Base-by-base conservation (phyloP, 1,140 invertebrate species). In the Anastatus disparis region DNA sequence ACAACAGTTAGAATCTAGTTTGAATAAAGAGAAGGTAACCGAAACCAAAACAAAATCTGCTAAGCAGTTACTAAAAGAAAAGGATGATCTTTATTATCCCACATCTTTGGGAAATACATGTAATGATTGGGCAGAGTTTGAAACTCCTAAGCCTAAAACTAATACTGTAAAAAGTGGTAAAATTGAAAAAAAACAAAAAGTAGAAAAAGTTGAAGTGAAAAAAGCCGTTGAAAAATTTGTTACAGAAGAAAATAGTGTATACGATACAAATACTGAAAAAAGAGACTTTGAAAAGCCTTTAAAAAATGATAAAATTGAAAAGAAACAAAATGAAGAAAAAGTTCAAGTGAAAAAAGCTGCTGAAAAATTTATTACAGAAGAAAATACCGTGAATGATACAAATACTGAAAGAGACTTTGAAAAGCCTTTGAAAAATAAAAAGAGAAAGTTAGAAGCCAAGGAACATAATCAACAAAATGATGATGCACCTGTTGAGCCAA, bases 1-100 rank as follows among this genome's bases (percentile, higher is more conserved):
- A 79, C 85, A 90, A 70, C 84, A 90, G 65, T 62, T 89, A 7
- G 80, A 87, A 65, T 9, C 10, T 3, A 3, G 24, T 46, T 20
- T 26, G n/a, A 76, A 87, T 7, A 72, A 44, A 66, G 85, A 85
- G 74, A 82, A 88, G 63, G 77, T 82, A 61, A 75, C 76, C 42
- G 75, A 84, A 40, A 29, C 24, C 20, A 79, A 77, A 56, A 61
- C 72, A n/a, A 84, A 83, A 75, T 72, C 77, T 17, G 83, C 79
- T 0, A 81, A 77, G 56, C 72, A 83, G 44, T 73, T 85, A 24
- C 74, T 84, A 4, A 63, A 64, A 12, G 77, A 80, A 52, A 78
- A 78, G 8, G 74, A 81, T 15, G 67, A 77, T 62, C 52, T 48
- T 58, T 80, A 74, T 55, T 77, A 55, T 50, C 17, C 72, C 0